Conservation (phyloP, 2,113 vertebrate genomes). For the Tursiops truncatus region DNA sequence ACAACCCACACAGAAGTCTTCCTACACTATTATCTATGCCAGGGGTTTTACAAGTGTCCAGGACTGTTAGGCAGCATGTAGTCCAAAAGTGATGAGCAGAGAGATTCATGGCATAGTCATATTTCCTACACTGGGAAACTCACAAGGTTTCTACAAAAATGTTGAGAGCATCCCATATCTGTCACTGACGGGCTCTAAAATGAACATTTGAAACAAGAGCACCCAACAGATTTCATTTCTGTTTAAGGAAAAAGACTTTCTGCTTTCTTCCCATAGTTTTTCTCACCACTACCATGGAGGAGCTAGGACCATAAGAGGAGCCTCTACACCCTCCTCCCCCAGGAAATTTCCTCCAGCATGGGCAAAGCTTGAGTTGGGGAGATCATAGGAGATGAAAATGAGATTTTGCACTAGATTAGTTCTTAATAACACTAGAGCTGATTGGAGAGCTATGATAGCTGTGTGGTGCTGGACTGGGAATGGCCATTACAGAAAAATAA, state of each 20-base stretch:
- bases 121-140: not conserved
- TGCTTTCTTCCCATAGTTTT: not conserved
- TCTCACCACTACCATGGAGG: not conserved
- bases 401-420: constrained; percentile 57
- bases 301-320: not conserved
- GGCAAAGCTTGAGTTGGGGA: not conserved
- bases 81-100: not conserved
- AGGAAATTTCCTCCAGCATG: not conserved
- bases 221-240: not conserved
- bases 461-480: not conserved
- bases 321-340: no score
- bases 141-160: not conserved
- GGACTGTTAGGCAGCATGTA: not conserved
- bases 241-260: not conserved
- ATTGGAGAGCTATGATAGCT: not conserved
- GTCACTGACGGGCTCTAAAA: not conserved
- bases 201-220: not conserved
- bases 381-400: not conserved
- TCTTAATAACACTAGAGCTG: not conserved
- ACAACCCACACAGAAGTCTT: fast-evolving
- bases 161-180: not conserved
- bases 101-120: not conserved
- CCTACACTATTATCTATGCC: not conserved
- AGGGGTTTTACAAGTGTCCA: not conserved
- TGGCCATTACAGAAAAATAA: not conserved